A percentile compares a stretch with the other conserved stretches of the same genome.
Evolutionary conservation across 2,797 vertebrate genomes (phyloP).

Genomic region (Helicolenus hilgendorfi): DNA sequence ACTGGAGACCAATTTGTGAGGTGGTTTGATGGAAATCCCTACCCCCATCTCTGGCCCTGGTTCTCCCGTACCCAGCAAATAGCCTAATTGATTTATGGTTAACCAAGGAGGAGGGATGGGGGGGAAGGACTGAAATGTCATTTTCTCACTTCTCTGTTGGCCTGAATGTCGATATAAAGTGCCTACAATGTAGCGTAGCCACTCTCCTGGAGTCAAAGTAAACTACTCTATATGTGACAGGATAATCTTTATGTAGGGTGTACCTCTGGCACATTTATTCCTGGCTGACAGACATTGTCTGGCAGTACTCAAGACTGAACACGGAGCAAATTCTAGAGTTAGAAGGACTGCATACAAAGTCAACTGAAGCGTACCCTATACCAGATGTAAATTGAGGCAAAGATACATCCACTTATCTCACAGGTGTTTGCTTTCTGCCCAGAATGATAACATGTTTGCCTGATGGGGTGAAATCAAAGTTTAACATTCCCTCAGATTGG

Average conservation of each 20-base stretch:
- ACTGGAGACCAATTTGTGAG: slow-evolving; percentile 78
- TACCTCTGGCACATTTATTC: background rate
- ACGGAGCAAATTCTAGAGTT: background rate
- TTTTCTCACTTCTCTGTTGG: slow-evolving; percentile 30
- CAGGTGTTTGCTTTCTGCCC: background rate
- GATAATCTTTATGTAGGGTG: background rate
- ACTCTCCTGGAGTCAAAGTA: background rate
- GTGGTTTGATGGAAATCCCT: slow-evolving; percentile 71
- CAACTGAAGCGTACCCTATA: background rate
- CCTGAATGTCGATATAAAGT: slow-evolving; percentile 13
- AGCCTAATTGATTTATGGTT: slow-evolving; percentile 76
- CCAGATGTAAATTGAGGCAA: background rate
- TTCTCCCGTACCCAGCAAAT: slow-evolving; percentile 51
- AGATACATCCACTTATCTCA: background rate
- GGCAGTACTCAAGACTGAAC: background rate
- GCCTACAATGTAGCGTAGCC: background rate
- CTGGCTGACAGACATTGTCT: background rate
- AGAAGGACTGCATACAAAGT: background rate
- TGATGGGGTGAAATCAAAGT: background rate
- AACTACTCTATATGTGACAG: background rate
- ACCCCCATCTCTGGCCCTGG: slow-evolving; percentile 33
- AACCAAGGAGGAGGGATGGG: slow-evolving; percentile 33
- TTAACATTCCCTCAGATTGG: background rate
- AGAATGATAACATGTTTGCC: background rate
- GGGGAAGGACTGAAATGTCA: background rate